A percentile compares a stretch with the other conserved stretches of the same genome.
Conservation (phyloP, 2,888 invertebrate species). For the Tanypteryx hageni region DNA sequence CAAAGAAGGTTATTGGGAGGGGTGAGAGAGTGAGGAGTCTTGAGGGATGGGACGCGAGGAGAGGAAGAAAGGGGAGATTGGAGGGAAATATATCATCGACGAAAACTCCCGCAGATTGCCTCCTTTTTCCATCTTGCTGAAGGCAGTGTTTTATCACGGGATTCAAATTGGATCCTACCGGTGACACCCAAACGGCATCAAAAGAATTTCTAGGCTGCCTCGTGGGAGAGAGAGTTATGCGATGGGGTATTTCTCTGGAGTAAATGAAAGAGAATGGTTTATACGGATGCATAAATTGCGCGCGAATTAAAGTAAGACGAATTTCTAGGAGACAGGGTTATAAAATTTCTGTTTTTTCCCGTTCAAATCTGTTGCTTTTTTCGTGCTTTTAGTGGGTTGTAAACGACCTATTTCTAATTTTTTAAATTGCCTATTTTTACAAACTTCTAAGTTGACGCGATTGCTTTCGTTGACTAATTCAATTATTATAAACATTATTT, state of each 20-base stretch:
- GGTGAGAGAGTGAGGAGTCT: not conserved
- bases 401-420: too few species aligned
- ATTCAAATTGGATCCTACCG: conserved; percentile 25
- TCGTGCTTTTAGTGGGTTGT: too few species aligned
- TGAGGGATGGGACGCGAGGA: not conserved
- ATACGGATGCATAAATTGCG: conserved; percentile 1
- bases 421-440: too few species aligned
- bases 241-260: not conserved
- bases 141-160: conserved; percentile 32
- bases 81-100: not conserved
- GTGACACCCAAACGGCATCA: conserved; percentile 3
- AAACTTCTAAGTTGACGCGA: too few species aligned
- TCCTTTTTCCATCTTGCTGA: not conserved
- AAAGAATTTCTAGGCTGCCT: not conserved
- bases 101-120: conserved; percentile 18
- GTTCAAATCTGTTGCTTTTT: too few species aligned
- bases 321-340: too few species aligned
- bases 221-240: conserved; percentile 10
- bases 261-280: not conserved
- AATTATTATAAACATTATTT: too few species aligned
- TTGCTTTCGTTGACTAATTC: too few species aligned
- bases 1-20: too few species aligned
- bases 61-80: not conserved
- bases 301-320: not conserved
- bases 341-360: too few species aligned